phyloP scores from a whole-genome alignment of 2,797 vertebrate species.

The Enteromius treurensis region DNA sequence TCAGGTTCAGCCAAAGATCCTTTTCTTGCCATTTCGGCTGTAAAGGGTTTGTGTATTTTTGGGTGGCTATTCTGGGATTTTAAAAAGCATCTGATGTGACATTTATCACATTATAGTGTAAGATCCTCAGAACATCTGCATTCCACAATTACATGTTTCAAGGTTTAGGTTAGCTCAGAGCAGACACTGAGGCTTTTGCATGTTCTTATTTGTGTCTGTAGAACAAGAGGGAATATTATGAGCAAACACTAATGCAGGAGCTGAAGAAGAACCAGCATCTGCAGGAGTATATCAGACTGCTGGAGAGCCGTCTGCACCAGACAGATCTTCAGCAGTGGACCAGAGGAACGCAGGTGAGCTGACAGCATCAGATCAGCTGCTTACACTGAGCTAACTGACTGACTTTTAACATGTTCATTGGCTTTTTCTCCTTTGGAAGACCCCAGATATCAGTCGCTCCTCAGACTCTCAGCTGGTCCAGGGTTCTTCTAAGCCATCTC shows the following conservation, averaged over 20 bases:
- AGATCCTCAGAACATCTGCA: neutral
- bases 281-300: conserved; percentile 74
- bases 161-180: neutral
- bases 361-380: neutral
- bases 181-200: neutral
- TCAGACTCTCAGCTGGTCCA: conserved; percentile 42
- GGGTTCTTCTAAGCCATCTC: conserved; percentile 26
- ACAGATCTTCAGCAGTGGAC: conserved; percentile 62
- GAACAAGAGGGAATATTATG: conserved; percentile 77
- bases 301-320: conserved; percentile 72
- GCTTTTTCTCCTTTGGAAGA: conserved; percentile 23
- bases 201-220: conserved; percentile 51
- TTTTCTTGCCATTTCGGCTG: neutral
- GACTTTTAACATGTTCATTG: neutral
- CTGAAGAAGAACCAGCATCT: conserved; percentile 82
- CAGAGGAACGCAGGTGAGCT: conserved; percentile 54
- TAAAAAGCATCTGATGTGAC: neutral
- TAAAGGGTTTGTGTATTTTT: neutral
- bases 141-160: neutral
- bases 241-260: conserved; percentile 80
- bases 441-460: conserved; percentile 30
- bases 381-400: neutral
- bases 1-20: neutral
- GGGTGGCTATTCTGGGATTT: neutral
- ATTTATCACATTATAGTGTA: neutral